Evolutionary conservation across 2,888 invertebrate species (phyloP), one percentile per base, ranked within the genome.

Genomic region (Drosophila lacicola): DNA sequence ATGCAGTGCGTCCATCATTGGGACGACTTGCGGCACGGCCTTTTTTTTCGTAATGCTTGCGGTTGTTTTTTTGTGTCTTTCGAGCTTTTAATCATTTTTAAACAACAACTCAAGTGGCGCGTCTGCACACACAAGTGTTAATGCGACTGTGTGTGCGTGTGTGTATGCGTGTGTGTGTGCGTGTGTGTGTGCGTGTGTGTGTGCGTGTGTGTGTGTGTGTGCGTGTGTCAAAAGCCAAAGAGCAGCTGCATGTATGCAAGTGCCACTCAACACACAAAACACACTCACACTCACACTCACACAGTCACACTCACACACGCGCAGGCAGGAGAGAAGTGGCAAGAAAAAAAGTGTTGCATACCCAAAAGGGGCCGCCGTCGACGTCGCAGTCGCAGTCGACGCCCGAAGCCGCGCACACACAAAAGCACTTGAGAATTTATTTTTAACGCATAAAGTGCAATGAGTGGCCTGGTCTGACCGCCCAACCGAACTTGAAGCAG

Each of bases 21-120:
- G 10, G 9, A 3, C 5, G 11, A 2, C 2, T 21, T 17, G n/a
- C 5, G 8, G 11, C 8, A 8, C 2, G 21, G 44, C 39, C 45
- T 58, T 46, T 60, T 58, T 66, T 68, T 51, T 39, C 36, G 47
- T 66, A 58, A 50, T 67, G 57, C 50, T 63, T 63, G 56, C 50
- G 62, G 69, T 68, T 54, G 39, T 57, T 57, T 25, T 21, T 36
- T 39, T 57, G 33, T 36, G 10, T 13, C 37, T 39, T 46, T 49
- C 55, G 67, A 80, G 78, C 62, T 77, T 81, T 81, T 81, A 81
- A 83, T 81, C 71, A 83, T 83, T 81, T 83, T 83, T 74, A 81
- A 80, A 80, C 69, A 80, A 82, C 80, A 81, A 68, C 70, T 80
- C 62, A 70, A 80, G 80, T 80, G 68, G 56, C 70, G 60, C 63